A percentile compares a stretch with the other conserved stretches of the same genome.
These are phyloP conservation scores for Delichon dasypus DNA, from an alignment of 2,797 vertebrate genomes.

Conservation along the genomic window DNA sequence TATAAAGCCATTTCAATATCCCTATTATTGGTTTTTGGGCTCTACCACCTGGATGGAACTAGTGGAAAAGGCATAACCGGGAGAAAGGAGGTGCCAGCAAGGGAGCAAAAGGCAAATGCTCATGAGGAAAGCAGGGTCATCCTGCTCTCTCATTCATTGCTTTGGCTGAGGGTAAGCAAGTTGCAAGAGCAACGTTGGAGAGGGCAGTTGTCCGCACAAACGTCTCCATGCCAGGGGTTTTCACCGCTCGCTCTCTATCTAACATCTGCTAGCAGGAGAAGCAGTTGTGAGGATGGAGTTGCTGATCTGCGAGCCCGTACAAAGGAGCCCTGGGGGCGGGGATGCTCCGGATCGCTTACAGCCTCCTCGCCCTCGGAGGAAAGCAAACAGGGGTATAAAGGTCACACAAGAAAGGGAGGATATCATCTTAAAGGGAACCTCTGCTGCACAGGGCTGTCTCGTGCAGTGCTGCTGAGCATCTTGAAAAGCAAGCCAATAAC, in stretches of 20 bases:
- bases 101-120: not conserved
- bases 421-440: constrained; percentile 22
- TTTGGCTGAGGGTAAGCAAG: not conserved
- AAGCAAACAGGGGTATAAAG: constrained; percentile 22
- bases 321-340: not conserved
- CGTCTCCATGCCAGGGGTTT: not conserved
- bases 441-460: not conserved
- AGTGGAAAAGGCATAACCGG: rapidly evolving
- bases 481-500: constrained; percentile 32
- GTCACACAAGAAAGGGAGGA: not conserved
- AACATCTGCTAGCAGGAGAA: not conserved
- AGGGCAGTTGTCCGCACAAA: not conserved
- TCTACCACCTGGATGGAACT: not conserved
- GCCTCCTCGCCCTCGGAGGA: not conserved
- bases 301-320: not conserved
- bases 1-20: not conserved
- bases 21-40: not conserved
- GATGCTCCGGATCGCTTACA: not conserved
- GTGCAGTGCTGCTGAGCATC: constrained; percentile 4
- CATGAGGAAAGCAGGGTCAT: rapidly evolving
- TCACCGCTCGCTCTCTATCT: not conserved
- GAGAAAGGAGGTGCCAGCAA: not conserved
- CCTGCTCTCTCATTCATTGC: not conserved
- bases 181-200: not conserved
- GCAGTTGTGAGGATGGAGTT: not conserved